These are phyloP conservation scores for Alcedo quadribrachys DNA, from an alignment of 2,797 vertebrate species.

Conservation along the genomic window DNA sequence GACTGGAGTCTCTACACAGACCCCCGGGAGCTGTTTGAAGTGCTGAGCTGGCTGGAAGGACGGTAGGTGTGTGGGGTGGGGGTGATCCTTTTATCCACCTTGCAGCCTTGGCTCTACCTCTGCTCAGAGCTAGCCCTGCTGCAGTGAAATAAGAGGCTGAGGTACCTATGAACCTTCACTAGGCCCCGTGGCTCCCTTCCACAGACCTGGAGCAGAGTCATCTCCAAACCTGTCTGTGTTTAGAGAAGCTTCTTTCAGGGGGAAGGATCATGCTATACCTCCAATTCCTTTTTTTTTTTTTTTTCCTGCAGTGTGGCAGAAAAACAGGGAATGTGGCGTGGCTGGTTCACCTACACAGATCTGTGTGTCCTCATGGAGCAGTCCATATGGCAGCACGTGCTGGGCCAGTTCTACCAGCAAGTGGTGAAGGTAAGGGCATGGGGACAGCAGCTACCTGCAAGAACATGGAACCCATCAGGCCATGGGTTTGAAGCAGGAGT, in stretches of 20 bases:
- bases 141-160: background rate
- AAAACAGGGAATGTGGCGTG: slow-evolving; percentile 90
- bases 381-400: slow-evolving; percentile 86
- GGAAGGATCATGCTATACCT: fast-evolving
- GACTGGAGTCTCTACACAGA: slow-evolving; percentile 96
- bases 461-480: background rate
- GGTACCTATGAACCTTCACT: background rate
- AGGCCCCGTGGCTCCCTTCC: background rate
- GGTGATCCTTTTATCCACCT: background rate
- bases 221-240: background rate
- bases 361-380: slow-evolving; percentile 95
- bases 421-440: slow-evolving; percentile 86
- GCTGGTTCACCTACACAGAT: slow-evolving; percentile 98
- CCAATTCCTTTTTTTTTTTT: background rate
- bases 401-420: slow-evolving; percentile 88
- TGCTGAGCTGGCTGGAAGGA: slow-evolving; percentile 90
- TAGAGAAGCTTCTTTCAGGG: background rate
- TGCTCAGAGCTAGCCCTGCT: background rate
- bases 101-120: background rate
- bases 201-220: background rate
- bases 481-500: background rate
- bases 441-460: background rate
- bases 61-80: slow-evolving; percentile 83
- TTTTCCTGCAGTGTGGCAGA: slow-evolving; percentile 85
- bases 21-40: slow-evolving; percentile 90